These are phyloP conservation scores for Notolepis coatsorum DNA, from an alignment of 2,797 vertebrate genomes.

Conservation along the genomic window DNA sequence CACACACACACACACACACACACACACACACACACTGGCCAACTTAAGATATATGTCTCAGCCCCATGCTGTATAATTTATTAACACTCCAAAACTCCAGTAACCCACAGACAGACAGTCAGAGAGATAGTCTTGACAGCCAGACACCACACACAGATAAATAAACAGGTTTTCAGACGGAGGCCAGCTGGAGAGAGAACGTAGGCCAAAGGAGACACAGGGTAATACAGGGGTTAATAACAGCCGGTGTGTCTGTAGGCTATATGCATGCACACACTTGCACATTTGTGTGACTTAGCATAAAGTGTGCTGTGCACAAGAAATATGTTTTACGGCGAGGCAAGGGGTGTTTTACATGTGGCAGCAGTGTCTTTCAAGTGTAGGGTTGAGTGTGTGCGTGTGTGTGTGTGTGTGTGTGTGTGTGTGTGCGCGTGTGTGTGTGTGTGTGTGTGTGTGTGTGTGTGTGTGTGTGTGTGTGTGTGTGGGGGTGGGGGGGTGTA, in stretches of 20 bases:
- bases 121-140: no score
- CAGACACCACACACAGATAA: not conserved
- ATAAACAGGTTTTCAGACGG: not conserved
- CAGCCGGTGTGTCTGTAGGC: not conserved
- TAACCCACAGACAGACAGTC: constrained; percentile 5
- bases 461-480: no score
- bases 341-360: constrained; percentile 38
- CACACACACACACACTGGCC: no score
- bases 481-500: no score
- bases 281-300: not conserved
- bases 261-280: not conserved
- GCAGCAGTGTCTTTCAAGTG: constrained; percentile 21
- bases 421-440: constrained; percentile 17
- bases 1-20: no score
- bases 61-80: not conserved
- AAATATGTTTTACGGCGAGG: constrained; percentile 37
- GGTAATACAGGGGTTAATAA: constrained; percentile 20
- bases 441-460: constrained; percentile 9
- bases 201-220: constrained; percentile 1
- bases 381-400: constrained; percentile 2
- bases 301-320: constrained; percentile 11
- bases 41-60: not conserved
- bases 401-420: constrained; percentile 18
- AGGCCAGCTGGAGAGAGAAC: constrained; percentile 3
- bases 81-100: constrained; percentile 1